Evolutionary conservation across 2,888 invertebrate genomes (phyloP).

Genomic region (Xiphydria camelus): DNA sequence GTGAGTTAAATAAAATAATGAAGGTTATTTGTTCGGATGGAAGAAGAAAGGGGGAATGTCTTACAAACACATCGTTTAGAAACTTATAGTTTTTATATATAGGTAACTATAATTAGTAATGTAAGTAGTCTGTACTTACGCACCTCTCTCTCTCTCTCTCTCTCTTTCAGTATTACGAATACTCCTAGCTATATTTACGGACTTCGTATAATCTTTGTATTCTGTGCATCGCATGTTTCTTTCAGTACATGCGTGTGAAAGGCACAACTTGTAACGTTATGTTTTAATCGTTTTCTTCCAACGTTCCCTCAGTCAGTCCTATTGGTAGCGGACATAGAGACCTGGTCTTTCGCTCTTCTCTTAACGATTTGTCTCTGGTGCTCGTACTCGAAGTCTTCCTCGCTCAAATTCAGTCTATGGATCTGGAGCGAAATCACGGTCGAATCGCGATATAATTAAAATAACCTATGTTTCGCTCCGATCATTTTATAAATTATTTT

Average conservation of each 20-base stretch:
- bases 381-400: constrained; percentile 88
- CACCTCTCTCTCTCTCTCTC: background rate
- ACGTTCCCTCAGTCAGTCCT: constrained; percentile 30
- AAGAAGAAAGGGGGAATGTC: too few relatives aligned
- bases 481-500: too few relatives aligned
- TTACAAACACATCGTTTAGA: too few relatives aligned
- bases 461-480: too few relatives aligned
- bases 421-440: constrained; percentile 61
- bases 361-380: constrained; percentile 79
- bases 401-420: constrained; percentile 76
- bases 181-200: background rate
- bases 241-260: constrained; percentile 29
- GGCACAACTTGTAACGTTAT: constrained; percentile 27
- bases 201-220: background rate
- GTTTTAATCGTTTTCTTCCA: constrained; percentile 11
- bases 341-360: constrained; percentile 57
- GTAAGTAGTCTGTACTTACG: too few relatives aligned
- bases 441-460: too few relatives aligned
- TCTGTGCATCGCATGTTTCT: too few relatives aligned
- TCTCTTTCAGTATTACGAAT: background rate
- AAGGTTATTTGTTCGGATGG: constrained; percentile 17
- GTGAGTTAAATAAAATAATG: too few relatives aligned
- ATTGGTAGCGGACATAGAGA: constrained; percentile 38
- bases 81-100: too few relatives aligned
- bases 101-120: too few relatives aligned